Evolutionary conservation across 2,113 vertebrate genomes (phyloP).

Genomic region (Silurus glanis): DNA sequence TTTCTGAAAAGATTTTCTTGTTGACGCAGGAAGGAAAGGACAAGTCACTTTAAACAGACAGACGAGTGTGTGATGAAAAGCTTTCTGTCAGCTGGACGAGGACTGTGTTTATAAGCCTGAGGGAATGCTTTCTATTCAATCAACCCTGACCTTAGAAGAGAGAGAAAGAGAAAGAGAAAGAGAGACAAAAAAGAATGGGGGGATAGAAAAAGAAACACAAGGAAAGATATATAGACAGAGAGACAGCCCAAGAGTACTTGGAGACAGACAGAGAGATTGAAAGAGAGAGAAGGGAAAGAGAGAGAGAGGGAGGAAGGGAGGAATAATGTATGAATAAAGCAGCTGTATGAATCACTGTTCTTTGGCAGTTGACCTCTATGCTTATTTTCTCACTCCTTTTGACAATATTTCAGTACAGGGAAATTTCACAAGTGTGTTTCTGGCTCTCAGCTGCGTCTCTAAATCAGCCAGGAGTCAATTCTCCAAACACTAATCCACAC

Average conservation of each 20-base stretch:
- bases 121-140: constrained; percentile 42
- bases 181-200: neutral
- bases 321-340: constrained; percentile 17
- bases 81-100: constrained; percentile 44
- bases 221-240: neutral
- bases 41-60: constrained; percentile 22
- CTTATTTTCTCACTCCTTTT: constrained; percentile 23
- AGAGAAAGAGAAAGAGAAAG: neutral
- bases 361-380: constrained; percentile 16
- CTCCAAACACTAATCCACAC: constrained; percentile 24
- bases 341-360: neutral
- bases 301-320: constrained; percentile 10
- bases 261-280: neutral
- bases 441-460: constrained; percentile 25
- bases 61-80: constrained; percentile 42
- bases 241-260: neutral
- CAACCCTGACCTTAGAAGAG: constrained; percentile 34
- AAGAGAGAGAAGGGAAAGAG: neutral
- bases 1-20: neutral
- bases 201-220: constrained; percentile 2
- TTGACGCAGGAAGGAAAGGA: constrained; percentile 17
- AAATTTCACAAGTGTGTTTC: constrained; percentile 37
- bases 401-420: constrained; percentile 7
- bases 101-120: constrained; percentile 44
- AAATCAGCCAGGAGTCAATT: constrained; percentile 22